Base-by-base conservation (phyloP, 1,140 invertebrate genomes). In the Apocrypta bakeri region DNA sequence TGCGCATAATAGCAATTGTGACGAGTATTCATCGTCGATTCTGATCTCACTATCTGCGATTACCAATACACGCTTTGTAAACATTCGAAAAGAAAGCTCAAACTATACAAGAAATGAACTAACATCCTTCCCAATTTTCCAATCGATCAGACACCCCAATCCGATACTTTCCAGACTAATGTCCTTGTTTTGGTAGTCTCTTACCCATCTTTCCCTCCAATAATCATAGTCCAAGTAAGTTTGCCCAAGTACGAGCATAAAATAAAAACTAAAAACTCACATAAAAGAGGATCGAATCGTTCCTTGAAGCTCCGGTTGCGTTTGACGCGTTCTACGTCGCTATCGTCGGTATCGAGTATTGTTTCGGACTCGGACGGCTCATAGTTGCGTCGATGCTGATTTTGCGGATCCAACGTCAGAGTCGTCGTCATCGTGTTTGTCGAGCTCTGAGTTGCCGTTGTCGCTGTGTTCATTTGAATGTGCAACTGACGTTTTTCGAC, bases 271-370 rank as follows among this genome's bases (percentile, higher is more conserved):
- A 56, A 21, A 71, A 83, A 88, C 85, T 88, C 25, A 87, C 87
- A 85, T n/a, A 88, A 82, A 73, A 88, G 84, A 37, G 95, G 95
- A 90, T 96, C 95, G 63, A 96, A 90, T 78, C 94, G 91, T 84
- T 96, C 95, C 85, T 95, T 94, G 90, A 96, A 96, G 87, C 95
- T 96, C 87, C 95, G 95, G 73, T 94, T 94, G 80, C 94, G 91
- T 48, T 93, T 93, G 66, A 94, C 90, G 79, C 89, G 88, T 79
- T 92, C 91, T 9, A 90, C 86, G 84, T 92, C 90, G 77, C 90
- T 92, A 14, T 78, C 75, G 75, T 92, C 91, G 1, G 90, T 92
- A 63, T 92, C 90, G 24, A 91, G 61, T 83, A 90, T 90, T 25
- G 89, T 91, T 78, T 91, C 90, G 87, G 88, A 90, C 25, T 92